Evolutionary conservation across 2,888 invertebrate genomes (phyloP).

Genomic region (Polymixis lichenea): DNA sequence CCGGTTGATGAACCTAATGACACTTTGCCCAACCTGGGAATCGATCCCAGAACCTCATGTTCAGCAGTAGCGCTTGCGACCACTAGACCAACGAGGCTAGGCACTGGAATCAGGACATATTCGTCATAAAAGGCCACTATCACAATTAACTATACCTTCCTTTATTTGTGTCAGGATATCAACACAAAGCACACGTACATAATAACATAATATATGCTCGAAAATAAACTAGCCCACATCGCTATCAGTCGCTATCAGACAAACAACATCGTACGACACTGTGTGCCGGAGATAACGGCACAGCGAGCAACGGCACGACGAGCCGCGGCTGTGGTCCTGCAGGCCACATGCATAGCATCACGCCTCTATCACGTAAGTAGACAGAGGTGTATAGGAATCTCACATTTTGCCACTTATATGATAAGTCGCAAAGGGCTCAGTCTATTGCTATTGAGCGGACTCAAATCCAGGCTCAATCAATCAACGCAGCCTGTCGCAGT

Average conservation of each 20-base stretch:
- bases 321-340: slow-evolving; percentile 10
- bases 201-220: neutral
- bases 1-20: too few relatives aligned
- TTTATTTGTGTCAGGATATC: slow-evolving; percentile 39
- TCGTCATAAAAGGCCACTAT: slow-evolving; percentile 2
- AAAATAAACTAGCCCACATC: slow-evolving; percentile 34
- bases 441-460: too few relatives aligned
- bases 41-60: too few relatives aligned
- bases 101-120: slow-evolving; percentile 2
- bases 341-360: slow-evolving; percentile 15
- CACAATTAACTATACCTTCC: slow-evolving; percentile 14
- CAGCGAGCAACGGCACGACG: slow-evolving; percentile 27
- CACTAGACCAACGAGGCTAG: too few relatives aligned
- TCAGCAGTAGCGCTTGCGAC: too few relatives aligned
- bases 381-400: neutral
- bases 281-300: slow-evolving; percentile 50
- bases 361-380: neutral
- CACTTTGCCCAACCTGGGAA: too few relatives aligned
- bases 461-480: too few relatives aligned
- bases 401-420: neutral
- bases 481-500: too few relatives aligned
- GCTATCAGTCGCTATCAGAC: slow-evolving; percentile 51
- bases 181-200: slow-evolving; percentile 26
- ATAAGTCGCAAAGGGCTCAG: too few relatives aligned
- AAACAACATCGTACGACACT: slow-evolving; percentile 66